Base-by-base conservation (phyloP, 2,113 vertebrate species). In the Neomonachus schauinslandi region DNA sequence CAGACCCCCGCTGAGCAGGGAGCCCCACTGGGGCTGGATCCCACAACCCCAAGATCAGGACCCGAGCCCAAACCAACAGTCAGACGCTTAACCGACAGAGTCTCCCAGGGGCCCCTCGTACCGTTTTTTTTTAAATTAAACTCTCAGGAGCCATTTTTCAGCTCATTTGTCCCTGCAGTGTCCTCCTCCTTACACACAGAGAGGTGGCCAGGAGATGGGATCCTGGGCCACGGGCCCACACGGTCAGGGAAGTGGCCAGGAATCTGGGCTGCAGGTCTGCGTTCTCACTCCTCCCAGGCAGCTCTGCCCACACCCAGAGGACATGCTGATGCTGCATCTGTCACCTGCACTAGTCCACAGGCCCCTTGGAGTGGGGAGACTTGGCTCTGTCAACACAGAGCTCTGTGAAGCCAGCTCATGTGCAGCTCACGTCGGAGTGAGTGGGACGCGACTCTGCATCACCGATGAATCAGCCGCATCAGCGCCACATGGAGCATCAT, bases 191-290 rank as follows among this genome's bases (percentile, higher is more conserved):
- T 10, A 16, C 19, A 53, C 14, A 5, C 4, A 3, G 18, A 57
- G 53, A 57, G 31, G 22, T 6, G 33, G 8, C 33, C 46, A 74
- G 51, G 57, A 93, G 49, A 8, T 1, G 1, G 16, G 22, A 12
- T 42, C 1, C 39, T 4, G 39, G 49, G 13, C 6, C 1, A 0
- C 0, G 6, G 26, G 39, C 0, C 39, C 12, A 36, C 7, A 3
- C 4, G 1, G 24, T 18, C 89, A 15, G 76, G 36, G 19, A 76
- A 4, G 13, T 1, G 0, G 63, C 63, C 39, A 22, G 69, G n/a
- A 21, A 22, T 2, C 69, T 6, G 2, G 31, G 63, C 63, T 6
- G 31, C 63, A 2, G 42, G 31, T 12, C n/a, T 22, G 2, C 39
- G 11, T 21, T 26, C 61, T 24, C 24, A 1, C 22, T 33, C 7